phyloP scores from a whole-genome alignment of 2,888 invertebrate species.

The Drosophila ustulata region DNA sequence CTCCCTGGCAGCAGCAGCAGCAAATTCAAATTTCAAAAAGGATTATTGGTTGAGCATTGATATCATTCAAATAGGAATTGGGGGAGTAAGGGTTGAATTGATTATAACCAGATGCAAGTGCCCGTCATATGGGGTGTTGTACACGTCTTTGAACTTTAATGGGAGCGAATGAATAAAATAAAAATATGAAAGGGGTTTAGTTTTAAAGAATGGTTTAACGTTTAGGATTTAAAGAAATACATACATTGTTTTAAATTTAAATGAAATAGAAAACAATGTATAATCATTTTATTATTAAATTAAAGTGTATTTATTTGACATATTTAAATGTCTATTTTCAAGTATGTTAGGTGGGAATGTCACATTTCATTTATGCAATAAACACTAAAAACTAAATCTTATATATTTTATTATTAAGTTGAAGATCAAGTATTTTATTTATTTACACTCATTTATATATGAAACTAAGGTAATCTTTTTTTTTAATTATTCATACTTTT shows the following conservation, averaged over 20 bases:
- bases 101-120: constrained; percentile 17
- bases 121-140: constrained; percentile 3
- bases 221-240: background rate
- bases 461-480: too few relatives aligned
- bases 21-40: constrained; percentile 61
- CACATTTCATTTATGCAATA: too few relatives aligned
- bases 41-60: constrained; percentile 58
- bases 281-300: background rate
- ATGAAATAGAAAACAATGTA: background rate
- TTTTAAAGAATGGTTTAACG: background rate
- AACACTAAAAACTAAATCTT: too few relatives aligned
- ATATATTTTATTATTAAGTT: too few relatives aligned
- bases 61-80: constrained; percentile 21
- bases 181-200: background rate
- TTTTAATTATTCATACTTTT: too few relatives aligned
- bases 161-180: background rate
- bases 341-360: too few relatives aligned
- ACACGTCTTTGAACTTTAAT: constrained; percentile 3
- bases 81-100: constrained; percentile 20
- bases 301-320: background rate
- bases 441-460: too few relatives aligned
- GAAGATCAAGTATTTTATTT: too few relatives aligned
- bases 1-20: constrained; percentile 23
- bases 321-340: too few relatives aligned
- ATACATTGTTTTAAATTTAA: background rate